Evolutionary conservation across 2,797 vertebrate species (phyloP), one percentile per base, ranked within the genome.

Genomic region (Petrocephalus sullivani): DNA sequence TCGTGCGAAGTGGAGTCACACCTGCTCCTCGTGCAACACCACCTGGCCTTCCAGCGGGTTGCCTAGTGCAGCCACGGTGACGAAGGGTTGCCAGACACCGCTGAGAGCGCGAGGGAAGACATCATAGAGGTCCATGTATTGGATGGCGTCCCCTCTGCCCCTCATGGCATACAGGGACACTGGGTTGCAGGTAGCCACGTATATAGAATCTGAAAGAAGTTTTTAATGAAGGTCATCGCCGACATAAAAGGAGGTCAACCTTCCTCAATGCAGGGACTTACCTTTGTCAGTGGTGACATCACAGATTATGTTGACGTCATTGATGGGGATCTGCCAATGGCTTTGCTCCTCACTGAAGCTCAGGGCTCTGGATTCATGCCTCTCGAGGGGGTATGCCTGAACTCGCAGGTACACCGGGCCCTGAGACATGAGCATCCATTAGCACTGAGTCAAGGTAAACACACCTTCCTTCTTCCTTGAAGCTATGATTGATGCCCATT

Each of bases 11-110:
- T n/a, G 37, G 71, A 49, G 53, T 57, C 90, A 90, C 92, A 99
- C 98, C 98, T 99, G 96, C 86, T 98, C 97, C 92, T 99, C 98
- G 21, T 99, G 98, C 82, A 99, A 95, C 92, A 99, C 94, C 92
- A 98, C 95, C 93, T 99, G 98, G 86, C 96, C 96, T 23, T 94
- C 96, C 60, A 99, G 96, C 0, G 97, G 98, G 91, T 92, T 95
- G 88, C 97, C 97, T 6, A 99, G 94, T 0, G 96, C 96, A 14
- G 98, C 98, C 6, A 96, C 89, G 33, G 96, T 97, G 89, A 98
- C 94, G 89, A 98, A 97, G 3, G 98, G 98, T 85, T 98, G 97
- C 98, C 98, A 98, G 53, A 97, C 91, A 3, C 95, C 96, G 23
- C 97, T 96, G 90, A 95, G 91, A 8, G 95, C 96, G 92, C 97